Evolutionary conservation across 2,888 invertebrate genomes (phyloP).

Genomic region (Agrilus biguttatus): DNA sequence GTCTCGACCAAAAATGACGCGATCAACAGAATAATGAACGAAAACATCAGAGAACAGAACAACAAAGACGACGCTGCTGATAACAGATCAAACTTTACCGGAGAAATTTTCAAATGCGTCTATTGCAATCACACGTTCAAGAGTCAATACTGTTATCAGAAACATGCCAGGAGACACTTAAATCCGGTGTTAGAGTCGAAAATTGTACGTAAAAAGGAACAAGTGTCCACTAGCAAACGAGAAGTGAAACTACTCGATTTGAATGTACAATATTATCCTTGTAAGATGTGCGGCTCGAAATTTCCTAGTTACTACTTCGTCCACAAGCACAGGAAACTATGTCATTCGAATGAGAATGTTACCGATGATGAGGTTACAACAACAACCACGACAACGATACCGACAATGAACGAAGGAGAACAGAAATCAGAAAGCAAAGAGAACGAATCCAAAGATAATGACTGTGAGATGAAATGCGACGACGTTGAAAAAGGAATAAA

Average conservation of each 20-base stretch:
- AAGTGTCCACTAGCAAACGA: constrained; percentile 28
- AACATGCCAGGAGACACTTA: constrained; percentile 55
- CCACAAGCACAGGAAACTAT: constrained; percentile 77
- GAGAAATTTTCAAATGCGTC: constrained; percentile 48
- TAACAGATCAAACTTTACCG: constrained; percentile 16
- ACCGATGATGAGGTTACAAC: constrained; percentile 23
- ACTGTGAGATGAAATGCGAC: constrained; percentile 14
- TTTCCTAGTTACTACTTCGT: constrained; percentile 91
- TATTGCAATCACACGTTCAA: constrained; percentile 70
- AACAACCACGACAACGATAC: constrained; percentile 25
- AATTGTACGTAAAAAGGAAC: constrained; percentile 16
- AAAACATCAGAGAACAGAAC: constrained; percentile 25
- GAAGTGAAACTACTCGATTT: constrained; percentile 55
- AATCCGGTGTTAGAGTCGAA: constrained; percentile 40
- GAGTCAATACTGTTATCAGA: constrained; percentile 76
- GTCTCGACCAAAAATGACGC: constrained; percentile 17
- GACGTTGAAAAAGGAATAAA: background rate
- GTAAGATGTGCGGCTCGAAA: constrained; percentile 83
- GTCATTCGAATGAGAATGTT: constrained; percentile 53
- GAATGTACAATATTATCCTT: constrained; percentile 83
- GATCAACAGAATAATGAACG: constrained; percentile 30
- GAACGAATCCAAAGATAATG: constrained; percentile 2
- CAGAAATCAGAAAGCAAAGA: constrained; percentile 9
- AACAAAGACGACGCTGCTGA: constrained; percentile 14
- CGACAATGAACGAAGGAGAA: constrained; percentile 15